Evolutionary conservation across 1,140 invertebrate species (phyloP).

Genomic region (Lanistes nyassanus): DNA sequence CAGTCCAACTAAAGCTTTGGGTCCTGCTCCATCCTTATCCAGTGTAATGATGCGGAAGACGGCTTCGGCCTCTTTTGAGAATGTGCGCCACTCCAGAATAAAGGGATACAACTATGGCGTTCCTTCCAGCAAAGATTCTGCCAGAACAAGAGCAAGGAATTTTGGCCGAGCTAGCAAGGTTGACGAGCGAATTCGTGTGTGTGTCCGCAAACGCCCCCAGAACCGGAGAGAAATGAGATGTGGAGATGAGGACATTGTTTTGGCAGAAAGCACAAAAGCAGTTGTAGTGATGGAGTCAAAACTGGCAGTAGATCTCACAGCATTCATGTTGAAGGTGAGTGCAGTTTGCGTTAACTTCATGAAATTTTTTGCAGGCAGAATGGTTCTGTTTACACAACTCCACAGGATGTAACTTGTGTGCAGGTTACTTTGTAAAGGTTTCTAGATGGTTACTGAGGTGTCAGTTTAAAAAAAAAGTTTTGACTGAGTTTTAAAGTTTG

Average conservation of each 20-base stretch:
- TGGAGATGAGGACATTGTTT: conserved; percentile 93
- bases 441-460: no score
- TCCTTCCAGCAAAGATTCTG: conserved; percentile 29
- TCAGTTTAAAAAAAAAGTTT: no score
- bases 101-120: conserved; percentile 65
- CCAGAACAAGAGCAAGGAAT: conserved; percentile 25
- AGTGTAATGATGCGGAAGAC: not conserved
- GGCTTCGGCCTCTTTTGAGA: conserved; percentile 15
- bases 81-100: conserved; percentile 18
- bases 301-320: conserved; percentile 96
- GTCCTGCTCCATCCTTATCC: not conserved
- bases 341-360: no score
- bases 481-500: no score
- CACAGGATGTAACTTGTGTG: no score
- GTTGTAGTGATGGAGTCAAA: conserved; percentile 97
- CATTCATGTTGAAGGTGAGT: conserved; percentile 74
- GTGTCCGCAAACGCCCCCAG: conserved; percentile 94
- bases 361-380: no score
- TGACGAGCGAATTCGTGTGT: conserved; percentile 84
- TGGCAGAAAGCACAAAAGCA: conserved; percentile 90
- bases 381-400: no score
- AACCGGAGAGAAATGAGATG: conserved; percentile 80
- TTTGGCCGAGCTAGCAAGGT: conserved; percentile 20
- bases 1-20: not conserved
- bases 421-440: no score